phyloP scores from a whole-genome alignment of 2,113 vertebrate genomes.

The Apteryx owenii region DNA sequence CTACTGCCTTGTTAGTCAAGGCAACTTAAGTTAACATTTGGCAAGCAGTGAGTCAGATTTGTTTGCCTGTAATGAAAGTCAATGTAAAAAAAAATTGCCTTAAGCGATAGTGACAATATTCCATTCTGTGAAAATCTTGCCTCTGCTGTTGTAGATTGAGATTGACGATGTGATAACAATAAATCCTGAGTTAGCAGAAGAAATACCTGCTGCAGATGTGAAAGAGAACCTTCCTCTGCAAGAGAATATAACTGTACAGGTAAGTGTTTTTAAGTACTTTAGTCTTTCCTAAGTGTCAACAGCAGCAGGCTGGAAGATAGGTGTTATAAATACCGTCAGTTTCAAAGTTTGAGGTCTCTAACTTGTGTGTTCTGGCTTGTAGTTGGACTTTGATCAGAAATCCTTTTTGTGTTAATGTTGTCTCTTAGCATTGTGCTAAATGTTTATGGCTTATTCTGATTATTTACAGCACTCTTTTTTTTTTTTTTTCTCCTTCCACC shows the following conservation, averaged over 20 bases:
- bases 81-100: not conserved
- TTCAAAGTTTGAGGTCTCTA: not conserved
- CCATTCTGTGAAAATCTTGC: not conserved
- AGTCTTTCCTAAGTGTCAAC: not conserved
- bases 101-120: not conserved
- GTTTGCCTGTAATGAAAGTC: not conserved
- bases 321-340: not conserved
- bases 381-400: not conserved
- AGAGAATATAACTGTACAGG: constrained; percentile 75
- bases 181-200: constrained; percentile 77
- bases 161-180: constrained; percentile 74
- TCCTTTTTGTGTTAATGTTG: not conserved
- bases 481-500: constrained; percentile 27
- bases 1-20: not conserved
- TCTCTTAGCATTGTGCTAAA: not conserved
- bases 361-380: not conserved
- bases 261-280: constrained; percentile 41
- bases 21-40: not conserved
- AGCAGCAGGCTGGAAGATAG: not conserved
- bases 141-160: constrained; percentile 73
- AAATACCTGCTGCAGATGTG: constrained; percentile 28
- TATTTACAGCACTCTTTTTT: not conserved
- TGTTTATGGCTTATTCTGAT: not conserved
- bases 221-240: constrained; percentile 78
- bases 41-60: not conserved